A percentile compares a stretch with the other conserved stretches of the same genome.
phyloP scores from a whole-genome alignment of 2,113 vertebrate genomes.

The Cyanistes caeruleus region DNA sequence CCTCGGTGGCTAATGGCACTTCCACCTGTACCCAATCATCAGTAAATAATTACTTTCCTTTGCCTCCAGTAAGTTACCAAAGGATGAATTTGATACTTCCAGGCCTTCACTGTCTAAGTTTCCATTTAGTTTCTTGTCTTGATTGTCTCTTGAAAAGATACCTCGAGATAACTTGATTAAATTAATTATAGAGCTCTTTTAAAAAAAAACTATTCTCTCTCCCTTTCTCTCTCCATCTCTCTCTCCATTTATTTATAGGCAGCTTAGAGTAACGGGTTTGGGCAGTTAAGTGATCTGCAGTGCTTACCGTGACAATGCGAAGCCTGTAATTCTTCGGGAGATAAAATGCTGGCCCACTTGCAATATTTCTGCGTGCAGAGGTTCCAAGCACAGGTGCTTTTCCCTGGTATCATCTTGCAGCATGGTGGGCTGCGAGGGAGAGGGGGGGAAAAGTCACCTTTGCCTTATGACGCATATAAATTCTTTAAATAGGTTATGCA shows the following conservation, averaged over 20 bases:
- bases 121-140: constrained; percentile 46
- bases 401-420: background rate
- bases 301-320: background rate
- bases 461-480: constrained; percentile 40
- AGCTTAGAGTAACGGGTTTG: constrained; percentile 32
- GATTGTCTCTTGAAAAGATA: constrained; percentile 43
- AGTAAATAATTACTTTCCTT: constrained; percentile 24
- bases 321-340: constrained; percentile 1
- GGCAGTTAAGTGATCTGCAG: constrained; percentile 48
- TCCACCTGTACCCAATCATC: background rate
- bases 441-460: constrained; percentile 40
- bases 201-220: constrained; percentile 24
- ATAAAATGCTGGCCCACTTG: background rate
- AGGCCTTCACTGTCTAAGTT: constrained; percentile 28
- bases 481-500: constrained; percentile 57
- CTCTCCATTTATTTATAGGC: constrained; percentile 59
- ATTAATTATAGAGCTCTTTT: constrained; percentile 56
- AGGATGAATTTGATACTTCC: constrained; percentile 40
- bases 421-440: constrained; percentile 7
- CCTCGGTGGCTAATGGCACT: rapidly evolving
- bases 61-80: background rate
- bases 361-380: background rate
- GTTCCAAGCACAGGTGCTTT: constrained; percentile 23
- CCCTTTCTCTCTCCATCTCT: background rate
- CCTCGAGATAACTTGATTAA: constrained; percentile 56